Evolutionary conservation across 1,140 invertebrate genomes (phyloP), one percentile per base, ranked within the genome.

Genomic region (Helicoverpa zea): DNA sequence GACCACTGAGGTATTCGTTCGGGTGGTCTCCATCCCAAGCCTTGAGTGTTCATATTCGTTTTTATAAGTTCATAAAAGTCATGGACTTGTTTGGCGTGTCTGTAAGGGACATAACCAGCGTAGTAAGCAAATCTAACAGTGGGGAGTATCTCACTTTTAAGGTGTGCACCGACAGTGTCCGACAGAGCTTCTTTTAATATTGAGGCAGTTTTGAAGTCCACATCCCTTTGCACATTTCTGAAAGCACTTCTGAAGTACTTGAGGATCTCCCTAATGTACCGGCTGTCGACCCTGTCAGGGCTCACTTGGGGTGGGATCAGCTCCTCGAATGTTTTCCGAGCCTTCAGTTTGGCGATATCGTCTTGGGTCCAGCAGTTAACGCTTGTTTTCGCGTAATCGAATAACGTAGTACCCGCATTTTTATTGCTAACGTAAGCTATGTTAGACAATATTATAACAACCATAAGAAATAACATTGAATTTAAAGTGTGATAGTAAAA

Each of bases 91-190:
- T 92, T 93, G 47, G 95, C 95, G 79, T 94, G 95, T 47, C 89
- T 89, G 84, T 95, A 96, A 61, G 96, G 92, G 18, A 96, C 92
- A 77, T 96, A 95, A 0, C 96, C 96, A 12, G 96, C 95, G 75
- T 97, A 97, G 87, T 96, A 97, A 4, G 96, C 95, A 81, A 95
- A 95, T 83, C 94, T 94, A 2, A 95, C 95, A 2, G 95, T 86
- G 3, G 96, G 96, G 30, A 96, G 84, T 43, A 96, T 89, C 82
- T 96, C 95, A 80, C 92, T 94, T 70, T 95, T 92, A 72, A 97
- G 86, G 87, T 96, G 96, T 54, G 95, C 96, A 18, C 95, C 95
- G 73, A 92, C 81, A 14, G 92, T 91, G 80, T 96, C 96, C 2
- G 95, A 95, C 11, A 96, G 81, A 23, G 96, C 95, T 86, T 95